Conservation (phyloP, 2,113 vertebrate species). For the Notothenia coriiceps region DNA sequence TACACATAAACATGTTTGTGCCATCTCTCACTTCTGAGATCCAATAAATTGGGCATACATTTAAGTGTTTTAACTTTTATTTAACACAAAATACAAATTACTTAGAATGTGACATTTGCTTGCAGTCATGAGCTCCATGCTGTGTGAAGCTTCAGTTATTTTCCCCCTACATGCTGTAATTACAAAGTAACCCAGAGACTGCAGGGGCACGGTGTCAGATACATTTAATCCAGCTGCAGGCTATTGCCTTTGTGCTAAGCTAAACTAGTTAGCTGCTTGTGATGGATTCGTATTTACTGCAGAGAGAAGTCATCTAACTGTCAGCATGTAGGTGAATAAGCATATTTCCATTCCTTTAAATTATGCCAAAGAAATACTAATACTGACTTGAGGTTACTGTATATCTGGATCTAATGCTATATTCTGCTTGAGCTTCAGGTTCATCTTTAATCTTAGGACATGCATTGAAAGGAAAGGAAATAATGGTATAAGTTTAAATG, state of each 20-base stretch:
- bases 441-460: neutral
- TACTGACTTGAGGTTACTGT: neutral
- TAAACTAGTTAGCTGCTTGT: neutral
- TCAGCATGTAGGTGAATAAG: neutral
- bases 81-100: neutral
- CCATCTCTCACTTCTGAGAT: neutral
- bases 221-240: neutral
- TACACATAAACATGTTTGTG: neutral
- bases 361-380: neutral
- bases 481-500: neutral
- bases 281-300: neutral
- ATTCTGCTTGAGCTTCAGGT: neutral
- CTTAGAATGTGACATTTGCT: neutral
- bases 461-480: conserved; percentile 8
- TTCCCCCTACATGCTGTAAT: conserved; percentile 12
- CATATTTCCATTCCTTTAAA: conserved; percentile 1
- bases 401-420: neutral
- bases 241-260: neutral
- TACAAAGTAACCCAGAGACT: neutral
- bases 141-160: neutral
- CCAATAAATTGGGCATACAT: neutral
- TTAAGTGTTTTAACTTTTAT: conserved; percentile 8
- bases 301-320: neutral
- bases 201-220: neutral
- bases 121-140: neutral